These are phyloP conservation scores for Aporophyla nigra DNA, from an alignment of 2,888 invertebrate species.

Conservation along the genomic window DNA sequence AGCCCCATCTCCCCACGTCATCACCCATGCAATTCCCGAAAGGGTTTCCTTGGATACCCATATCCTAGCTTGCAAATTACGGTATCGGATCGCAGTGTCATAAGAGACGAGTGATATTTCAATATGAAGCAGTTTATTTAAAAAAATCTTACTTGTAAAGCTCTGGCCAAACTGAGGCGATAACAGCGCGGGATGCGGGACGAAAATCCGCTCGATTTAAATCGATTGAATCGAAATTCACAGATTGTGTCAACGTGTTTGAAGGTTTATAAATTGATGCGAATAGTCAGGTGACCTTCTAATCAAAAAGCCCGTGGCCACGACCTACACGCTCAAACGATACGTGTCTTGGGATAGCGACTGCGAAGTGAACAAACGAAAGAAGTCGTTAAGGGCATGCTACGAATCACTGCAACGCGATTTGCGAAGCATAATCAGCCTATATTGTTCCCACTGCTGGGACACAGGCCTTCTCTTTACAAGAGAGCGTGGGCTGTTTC, in stretches of 20 bases:
- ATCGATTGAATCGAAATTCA: not conserved
- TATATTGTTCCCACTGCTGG: no score
- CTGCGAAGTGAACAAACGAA: not conserved
- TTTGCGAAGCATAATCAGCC: no score
- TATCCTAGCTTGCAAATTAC: conserved; percentile 45
- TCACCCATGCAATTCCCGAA: conserved; percentile 31
- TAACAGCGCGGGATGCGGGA: no score
- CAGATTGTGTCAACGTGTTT: not conserved
- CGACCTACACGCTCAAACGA: not conserved
- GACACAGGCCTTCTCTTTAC: no score
- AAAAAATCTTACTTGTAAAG: not conserved
- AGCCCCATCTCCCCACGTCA: not conserved
- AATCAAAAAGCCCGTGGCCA: not conserved
- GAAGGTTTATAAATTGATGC: not conserved
- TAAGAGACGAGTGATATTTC: conserved; percentile 38
- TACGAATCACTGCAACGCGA: not conserved
- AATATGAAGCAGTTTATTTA: conserved; percentile 1
- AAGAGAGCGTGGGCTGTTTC: no score
- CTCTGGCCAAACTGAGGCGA: not conserved
- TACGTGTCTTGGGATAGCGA: not conserved
- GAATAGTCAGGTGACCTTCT: not conserved
- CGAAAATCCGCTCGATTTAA: no score
- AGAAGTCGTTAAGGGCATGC: not conserved
- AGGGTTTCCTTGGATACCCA: conserved; percentile 18
- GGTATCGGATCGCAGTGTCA: conserved; percentile 35